Evolutionary conservation across 92 coral and sea anemone genomes (phyloP).

Genomic region (Palythoa heliodiscus): DNA sequence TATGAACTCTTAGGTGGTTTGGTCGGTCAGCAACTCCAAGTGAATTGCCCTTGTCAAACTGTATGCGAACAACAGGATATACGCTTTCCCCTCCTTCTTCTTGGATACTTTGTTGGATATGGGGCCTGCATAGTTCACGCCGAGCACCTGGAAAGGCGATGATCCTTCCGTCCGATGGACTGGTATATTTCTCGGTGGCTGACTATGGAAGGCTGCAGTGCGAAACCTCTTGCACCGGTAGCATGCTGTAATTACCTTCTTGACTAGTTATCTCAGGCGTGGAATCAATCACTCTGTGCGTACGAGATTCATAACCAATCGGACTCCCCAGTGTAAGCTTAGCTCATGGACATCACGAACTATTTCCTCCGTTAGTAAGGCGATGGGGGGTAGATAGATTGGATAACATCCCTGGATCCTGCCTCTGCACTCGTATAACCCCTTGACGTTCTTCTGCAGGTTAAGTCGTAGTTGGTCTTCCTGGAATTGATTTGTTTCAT

Average conservation of each 20-base stretch:
- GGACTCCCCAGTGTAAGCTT: conserved; percentile 44
- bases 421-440: conserved; percentile 20
- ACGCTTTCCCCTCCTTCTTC: no score
- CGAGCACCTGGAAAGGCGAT: no score
- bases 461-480: conserved; percentile 39
- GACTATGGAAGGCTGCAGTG: no score
- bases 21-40: neutral
- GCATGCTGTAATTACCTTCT: neutral
- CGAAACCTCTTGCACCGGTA: neutral
- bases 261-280: conserved; percentile 16
- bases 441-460: conserved; percentile 10
- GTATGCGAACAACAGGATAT: no score
- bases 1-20: neutral
- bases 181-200: neutral
- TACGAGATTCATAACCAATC: conserved; percentile 30
- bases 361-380: conserved; percentile 13
- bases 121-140: no score
- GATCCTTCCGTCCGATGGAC: neutral
- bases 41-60: no score
- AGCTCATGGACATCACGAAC: neutral
- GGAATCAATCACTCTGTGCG: conserved; percentile 20
- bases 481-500: conserved; percentile 46
- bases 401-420: conserved; percentile 37
- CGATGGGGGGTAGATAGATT: conserved; percentile 35
- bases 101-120: no score